Evolutionary conservation across 2,888 invertebrate species (phyloP).

Genomic region (Papilio gigon): DNA sequence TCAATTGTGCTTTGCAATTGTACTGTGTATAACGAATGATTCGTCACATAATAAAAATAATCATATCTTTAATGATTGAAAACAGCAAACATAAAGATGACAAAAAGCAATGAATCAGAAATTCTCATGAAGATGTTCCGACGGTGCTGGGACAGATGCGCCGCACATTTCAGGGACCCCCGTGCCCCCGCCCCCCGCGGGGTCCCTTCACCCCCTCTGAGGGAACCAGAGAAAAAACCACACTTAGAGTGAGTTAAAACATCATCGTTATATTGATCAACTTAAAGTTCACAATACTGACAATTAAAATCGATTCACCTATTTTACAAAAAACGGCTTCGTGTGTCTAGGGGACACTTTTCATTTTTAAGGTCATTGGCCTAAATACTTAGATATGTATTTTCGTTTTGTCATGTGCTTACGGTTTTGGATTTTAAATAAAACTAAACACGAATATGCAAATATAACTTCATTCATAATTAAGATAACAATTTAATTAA

Average conservation of each 20-base stretch:
- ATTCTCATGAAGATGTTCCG: conserved; percentile 70
- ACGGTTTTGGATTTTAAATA: neutral
- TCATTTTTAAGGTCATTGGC: conserved; percentile 63
- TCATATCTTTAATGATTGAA: conserved; percentile 30
- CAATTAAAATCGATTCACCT: conserved; percentile 28
- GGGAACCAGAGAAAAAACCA: conserved; percentile 74
- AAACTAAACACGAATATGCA: neutral
- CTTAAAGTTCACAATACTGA: conserved; percentile 48
- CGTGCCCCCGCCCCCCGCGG: conserved; percentile 51
- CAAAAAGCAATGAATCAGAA: conserved; percentile 73
- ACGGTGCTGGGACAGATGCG: conserved; percentile 67
- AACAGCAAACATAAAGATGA: conserved; percentile 35
- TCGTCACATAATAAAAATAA: neutral
- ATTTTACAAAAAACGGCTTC: conserved; percentile 44
- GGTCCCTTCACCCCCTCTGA: conserved; percentile 63
- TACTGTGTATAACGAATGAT: neutral
- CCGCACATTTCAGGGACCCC: conserved; percentile 69
- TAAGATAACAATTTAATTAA: neutral
- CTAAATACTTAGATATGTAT: conserved; percentile 47
- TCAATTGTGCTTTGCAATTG: neutral
- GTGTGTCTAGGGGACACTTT: conserved; percentile 54
- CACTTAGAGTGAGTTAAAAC: conserved; percentile 51
- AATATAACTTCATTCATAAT: neutral
- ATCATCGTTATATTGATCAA: conserved; percentile 49
- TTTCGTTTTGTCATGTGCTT: neutral